Conservation (phyloP, 2,888 invertebrate genomes). For the Nomada hirtipes region DNA sequence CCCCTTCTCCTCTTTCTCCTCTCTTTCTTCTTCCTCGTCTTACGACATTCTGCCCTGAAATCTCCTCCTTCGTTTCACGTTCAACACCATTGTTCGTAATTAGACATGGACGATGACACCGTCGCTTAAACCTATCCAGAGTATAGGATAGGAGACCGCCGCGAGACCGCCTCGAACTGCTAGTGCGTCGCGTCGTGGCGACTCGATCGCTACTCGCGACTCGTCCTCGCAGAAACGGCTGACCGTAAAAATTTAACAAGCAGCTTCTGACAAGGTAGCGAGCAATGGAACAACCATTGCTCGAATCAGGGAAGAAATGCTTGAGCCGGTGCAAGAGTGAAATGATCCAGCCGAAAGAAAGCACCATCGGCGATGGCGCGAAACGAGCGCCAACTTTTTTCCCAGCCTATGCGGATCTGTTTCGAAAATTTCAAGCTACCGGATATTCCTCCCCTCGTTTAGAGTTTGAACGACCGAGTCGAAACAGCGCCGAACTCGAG, state of each 20-base stretch:
- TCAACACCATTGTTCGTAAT: neutral
- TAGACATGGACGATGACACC: neutral
- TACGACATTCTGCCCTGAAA: neutral
- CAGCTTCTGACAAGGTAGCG: conserved; percentile 31
- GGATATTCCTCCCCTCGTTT: neutral
- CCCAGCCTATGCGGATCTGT: too few relatives aligned
- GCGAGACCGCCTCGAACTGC: neutral
- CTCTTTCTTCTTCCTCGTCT: neutral
- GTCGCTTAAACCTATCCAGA: neutral
- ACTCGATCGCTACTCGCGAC: conserved; percentile 8
- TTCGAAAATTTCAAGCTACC: neutral
- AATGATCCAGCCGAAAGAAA: conserved; percentile 43
- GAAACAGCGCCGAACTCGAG: neutral
- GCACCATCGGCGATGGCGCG: neutral
- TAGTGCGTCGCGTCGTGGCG: neutral
- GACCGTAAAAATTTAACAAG: conserved; percentile 79
- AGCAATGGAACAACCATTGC: conserved; percentile 31
- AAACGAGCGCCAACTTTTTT: too few relatives aligned
- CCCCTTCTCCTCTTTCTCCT: neutral
- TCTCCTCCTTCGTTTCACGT: neutral
- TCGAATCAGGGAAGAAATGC: neutral
- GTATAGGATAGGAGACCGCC: too few relatives aligned
- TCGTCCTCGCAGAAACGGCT: conserved; percentile 58
- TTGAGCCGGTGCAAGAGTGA: conserved; percentile 1
- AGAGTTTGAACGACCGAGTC: neutral